Evolutionary conservation across 2,888 invertebrate genomes (phyloP).

Genomic region (Macropis europaea): DNA sequence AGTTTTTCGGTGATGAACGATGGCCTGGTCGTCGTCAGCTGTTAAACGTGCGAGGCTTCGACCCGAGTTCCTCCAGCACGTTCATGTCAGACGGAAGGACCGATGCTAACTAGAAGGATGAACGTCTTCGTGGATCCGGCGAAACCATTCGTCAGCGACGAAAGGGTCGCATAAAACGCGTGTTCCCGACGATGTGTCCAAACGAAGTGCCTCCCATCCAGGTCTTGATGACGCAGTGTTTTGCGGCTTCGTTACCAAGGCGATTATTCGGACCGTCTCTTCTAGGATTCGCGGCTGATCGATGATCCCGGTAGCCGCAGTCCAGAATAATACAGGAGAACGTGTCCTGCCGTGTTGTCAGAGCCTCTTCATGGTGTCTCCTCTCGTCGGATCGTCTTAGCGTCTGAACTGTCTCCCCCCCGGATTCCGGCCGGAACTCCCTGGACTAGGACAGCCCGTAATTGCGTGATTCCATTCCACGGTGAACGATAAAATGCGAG

Average conservation of each 20-base stretch:
- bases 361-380: not conserved
- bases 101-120: constrained; percentile 14
- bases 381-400: not conserved
- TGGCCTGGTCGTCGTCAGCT: constrained; percentile 55
- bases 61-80: constrained; percentile 31
- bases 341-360: not conserved
- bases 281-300: constrained; percentile 45
- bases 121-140: constrained; percentile 24
- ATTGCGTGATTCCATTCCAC: constrained; percentile 40
- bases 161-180: constrained; percentile 5
- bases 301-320: no score
- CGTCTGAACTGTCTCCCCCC: not conserved
- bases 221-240: constrained; percentile 44
- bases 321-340: not conserved
- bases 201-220: constrained; percentile 26
- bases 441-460: constrained; percentile 21
- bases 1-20: constrained; percentile 33
- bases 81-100: constrained; percentile 50
- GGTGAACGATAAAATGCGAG: constrained; percentile 16
- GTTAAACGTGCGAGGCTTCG: constrained; percentile 30
- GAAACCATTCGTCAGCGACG: constrained; percentile 1
- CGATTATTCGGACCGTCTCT: constrained; percentile 29
- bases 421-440: not conserved
- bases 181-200: constrained; percentile 29
- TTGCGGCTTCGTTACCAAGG: constrained; percentile 60